Percentiles rank a stretch among this genome's conserved stretches.
These are phyloP conservation scores for Pachydiplax longipennis DNA, from an alignment of 2,888 invertebrate genomes.

Conservation along the genomic window DNA sequence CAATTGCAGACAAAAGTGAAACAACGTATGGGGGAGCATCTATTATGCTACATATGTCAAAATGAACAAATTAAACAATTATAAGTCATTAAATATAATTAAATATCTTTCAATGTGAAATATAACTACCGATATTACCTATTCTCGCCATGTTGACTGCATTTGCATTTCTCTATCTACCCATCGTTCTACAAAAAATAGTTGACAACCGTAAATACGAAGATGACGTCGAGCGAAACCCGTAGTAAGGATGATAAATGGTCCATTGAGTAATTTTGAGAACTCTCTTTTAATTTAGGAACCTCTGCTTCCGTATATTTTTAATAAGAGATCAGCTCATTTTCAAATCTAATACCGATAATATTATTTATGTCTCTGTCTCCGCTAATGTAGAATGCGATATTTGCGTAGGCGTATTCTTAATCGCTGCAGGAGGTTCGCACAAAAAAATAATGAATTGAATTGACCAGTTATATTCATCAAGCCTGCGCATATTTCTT, in stretches of 20 bases:
- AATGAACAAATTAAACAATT: not conserved
- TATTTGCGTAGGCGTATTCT: not conserved
- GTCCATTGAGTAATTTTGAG: not conserved
- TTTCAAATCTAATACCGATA: not conserved
- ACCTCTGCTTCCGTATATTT: not conserved
- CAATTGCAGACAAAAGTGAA: not conserved
- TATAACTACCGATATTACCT: not conserved
- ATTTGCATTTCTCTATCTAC: constrained; percentile 38
- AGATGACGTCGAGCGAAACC: constrained; percentile 6
- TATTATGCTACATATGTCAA: not conserved
- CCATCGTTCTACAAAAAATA: constrained; percentile 13
- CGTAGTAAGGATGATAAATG: not conserved
- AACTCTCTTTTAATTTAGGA: not conserved
- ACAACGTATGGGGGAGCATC: not conserved
- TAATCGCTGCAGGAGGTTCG: not conserved
- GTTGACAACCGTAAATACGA: constrained; percentile 17
- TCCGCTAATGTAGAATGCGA: not conserved
- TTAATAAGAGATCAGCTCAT: too few species aligned
- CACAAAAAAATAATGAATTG: too few species aligned
- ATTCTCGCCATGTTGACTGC: constrained; percentile 43
- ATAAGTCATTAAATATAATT: not conserved
- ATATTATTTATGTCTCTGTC: not conserved
- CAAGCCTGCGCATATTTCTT: too few species aligned
- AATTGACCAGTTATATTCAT: too few species aligned
- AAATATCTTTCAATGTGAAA: not conserved